Evolutionary conservation across 2,888 invertebrate species (phyloP), one percentile per base, ranked within the genome.

Genomic region (Cataglyphis livida): DNA sequence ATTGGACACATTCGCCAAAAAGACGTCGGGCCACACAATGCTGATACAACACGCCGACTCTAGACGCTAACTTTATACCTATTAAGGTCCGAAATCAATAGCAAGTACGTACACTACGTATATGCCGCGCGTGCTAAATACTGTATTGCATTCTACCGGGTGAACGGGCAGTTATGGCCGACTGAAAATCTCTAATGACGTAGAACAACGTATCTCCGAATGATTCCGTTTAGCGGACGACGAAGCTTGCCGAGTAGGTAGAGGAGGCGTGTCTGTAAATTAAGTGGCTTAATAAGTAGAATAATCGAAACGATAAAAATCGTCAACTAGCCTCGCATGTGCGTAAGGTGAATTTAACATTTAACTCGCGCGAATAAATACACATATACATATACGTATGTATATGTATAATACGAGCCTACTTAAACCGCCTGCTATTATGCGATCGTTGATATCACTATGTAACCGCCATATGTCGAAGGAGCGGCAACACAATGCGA

Each of bases 41-140:
- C 81, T 51, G 81, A 79, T 83, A 71, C 66, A 81, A 51, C 48
- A 51, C 48, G 48, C 62, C 82, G 82, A 79, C 83, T 83, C 85
- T 87, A 85, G 81, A 82, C 79, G 71, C 84, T 81, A 84, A 85
- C 87, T 87, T 87, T 87, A 87, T 85, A 85, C 83, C 83, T 85
- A 87, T 87, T 85, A 85, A 85, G 84, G 85, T 71, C 61, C 65
- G 82, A 82, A 82, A 87, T 87, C 87, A 84, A 87, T 87, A 87
- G 64, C 48, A 65, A 62, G 78, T 78, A 87, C 71, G 81, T 83
- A 74, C 7, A 51, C 78, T 78, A 81, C 44, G 76, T 85, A 81
- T 59, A 83, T 83, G 81, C 82, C 70, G 86, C 83, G 82, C 85
- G 82, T 83, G 85, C 81, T 81, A 83, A 86, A 86, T 83, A 83